Evolutionary conservation across 2,797 vertebrate species (phyloP).

Genomic region (Urosaurus nigricauda): DNA sequence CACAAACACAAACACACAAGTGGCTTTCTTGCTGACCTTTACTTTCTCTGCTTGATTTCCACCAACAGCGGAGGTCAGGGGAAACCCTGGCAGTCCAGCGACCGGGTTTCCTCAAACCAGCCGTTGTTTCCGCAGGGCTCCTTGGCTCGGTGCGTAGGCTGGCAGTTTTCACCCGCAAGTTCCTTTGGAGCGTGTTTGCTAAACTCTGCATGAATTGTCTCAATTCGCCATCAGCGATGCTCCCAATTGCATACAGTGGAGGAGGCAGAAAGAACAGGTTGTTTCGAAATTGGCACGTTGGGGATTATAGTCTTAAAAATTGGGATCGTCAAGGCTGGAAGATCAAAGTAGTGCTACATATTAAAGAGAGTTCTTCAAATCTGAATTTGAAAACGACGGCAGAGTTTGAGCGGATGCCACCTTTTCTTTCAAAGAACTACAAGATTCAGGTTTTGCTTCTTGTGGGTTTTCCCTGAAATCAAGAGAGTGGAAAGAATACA

Average conservation of each 20-base stretch:
- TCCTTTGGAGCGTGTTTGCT: neutral
- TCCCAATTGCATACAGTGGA: neutral
- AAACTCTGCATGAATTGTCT: neutral
- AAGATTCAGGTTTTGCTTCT: neutral
- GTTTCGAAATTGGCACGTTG: neutral
- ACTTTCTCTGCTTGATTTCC: neutral
- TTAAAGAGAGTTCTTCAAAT: neutral
- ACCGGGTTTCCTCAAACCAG: neutral
- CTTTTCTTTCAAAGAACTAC: neutral
- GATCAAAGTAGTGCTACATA: rapidly evolving
- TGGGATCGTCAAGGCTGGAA: neutral
- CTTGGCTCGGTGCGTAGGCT: neutral
- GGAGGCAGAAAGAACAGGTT: neutral
- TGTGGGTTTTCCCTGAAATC: too few relatives aligned
- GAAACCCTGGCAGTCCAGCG: too few relatives aligned
- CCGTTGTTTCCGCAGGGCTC: too few relatives aligned
- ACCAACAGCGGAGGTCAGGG: neutral
- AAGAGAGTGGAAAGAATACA: too few relatives aligned
- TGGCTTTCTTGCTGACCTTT: neutral
- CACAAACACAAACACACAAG: too few relatives aligned
- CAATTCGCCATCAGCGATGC: neutral
- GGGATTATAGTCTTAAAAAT: neutral
- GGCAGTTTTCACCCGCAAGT: neutral
- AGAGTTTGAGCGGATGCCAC: too few relatives aligned
- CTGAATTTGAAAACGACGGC: neutral